Evolutionary conservation across 37 sponge, comb jelly and placozoan species (phyloP).

Genomic region (Ianthella basta): DNA sequence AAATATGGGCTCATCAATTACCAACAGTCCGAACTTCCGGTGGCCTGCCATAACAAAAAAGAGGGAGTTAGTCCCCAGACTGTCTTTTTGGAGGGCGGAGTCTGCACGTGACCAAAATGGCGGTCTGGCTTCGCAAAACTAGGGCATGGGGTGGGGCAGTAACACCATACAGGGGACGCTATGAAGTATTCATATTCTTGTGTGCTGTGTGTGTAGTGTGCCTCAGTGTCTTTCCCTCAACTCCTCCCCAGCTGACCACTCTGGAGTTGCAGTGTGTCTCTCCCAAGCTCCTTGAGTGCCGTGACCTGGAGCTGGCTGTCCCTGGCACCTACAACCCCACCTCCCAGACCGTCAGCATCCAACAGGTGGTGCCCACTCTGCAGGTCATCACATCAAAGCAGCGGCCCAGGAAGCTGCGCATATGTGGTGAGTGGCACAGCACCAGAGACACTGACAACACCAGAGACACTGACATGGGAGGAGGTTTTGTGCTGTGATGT

Average conservation of each 20-base stretch:
- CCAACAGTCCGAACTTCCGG: no score
- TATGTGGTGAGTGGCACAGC: slow-evolving; percentile 59
- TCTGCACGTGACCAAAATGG: no score
- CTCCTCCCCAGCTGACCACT: slow-evolving; percentile 67
- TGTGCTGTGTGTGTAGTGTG: no score
- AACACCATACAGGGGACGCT: no score
- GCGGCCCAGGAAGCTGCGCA: slow-evolving; percentile 92
- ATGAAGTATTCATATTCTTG: neutral
- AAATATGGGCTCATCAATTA: no score
- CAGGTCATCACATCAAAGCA: slow-evolving; percentile 97
- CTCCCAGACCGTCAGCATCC: slow-evolving; percentile 85
- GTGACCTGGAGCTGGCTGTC: slow-evolving; percentile 91
- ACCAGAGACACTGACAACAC: neutral
- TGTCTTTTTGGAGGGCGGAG: no score
- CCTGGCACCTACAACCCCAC: slow-evolving; percentile 96
- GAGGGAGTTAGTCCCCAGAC: no score
- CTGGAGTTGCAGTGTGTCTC: slow-evolving; percentile 96
- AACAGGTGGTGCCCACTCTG: slow-evolving; percentile 74
- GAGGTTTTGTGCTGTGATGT: no score
- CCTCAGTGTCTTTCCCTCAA: neutral
- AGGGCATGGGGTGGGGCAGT: no score
- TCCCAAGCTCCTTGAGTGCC: slow-evolving; percentile 80
- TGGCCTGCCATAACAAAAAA: no score
- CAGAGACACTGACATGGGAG: no score
- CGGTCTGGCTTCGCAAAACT: no score